Conservation (phyloP, 2,888 invertebrate genomes). For the Pegoplata infirma region DNA sequence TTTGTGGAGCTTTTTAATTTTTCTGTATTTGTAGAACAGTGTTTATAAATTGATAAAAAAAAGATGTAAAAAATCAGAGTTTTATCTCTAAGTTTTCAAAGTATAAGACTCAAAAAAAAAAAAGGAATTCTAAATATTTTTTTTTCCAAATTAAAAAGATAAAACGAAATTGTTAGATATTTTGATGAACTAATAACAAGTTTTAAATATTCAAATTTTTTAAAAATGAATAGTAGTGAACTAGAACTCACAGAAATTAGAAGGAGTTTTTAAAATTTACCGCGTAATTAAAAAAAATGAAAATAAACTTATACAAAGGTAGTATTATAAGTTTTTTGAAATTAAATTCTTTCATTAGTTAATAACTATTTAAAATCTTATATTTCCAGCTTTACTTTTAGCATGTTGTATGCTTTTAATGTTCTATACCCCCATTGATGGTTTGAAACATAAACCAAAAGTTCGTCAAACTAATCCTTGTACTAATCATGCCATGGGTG, state of each 20-base stretch:
- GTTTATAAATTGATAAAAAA: too few relatives aligned
- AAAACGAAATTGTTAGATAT: background rate
- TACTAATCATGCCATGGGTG: slow-evolving; percentile 68
- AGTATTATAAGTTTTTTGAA: too few relatives aligned
- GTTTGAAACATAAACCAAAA: background rate
- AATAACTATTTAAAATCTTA: background rate
- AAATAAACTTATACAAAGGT: background rate
- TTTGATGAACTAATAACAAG: background rate
- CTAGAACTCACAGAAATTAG: background rate
- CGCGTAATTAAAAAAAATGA: background rate
- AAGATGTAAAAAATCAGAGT: slow-evolving; percentile 10
- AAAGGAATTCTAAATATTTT: too few relatives aligned
- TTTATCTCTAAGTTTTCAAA: background rate
- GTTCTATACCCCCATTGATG: background rate
- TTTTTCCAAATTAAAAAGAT: background rate
- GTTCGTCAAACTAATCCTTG: slow-evolving; percentile 61
- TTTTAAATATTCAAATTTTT: background rate
- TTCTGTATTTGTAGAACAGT: too few relatives aligned
- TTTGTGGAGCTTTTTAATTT: too few relatives aligned
- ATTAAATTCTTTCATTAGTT: background rate
- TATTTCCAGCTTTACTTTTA: background rate
- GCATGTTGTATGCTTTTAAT: background rate
- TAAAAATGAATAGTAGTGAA: background rate
- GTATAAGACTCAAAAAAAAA: background rate
- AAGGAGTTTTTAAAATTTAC: background rate